A percentile compares a stretch with the other conserved stretches of the same genome.
Evolutionary conservation across 2,888 invertebrate genomes (phyloP).

Genomic region (Noctua fimbriata): DNA sequence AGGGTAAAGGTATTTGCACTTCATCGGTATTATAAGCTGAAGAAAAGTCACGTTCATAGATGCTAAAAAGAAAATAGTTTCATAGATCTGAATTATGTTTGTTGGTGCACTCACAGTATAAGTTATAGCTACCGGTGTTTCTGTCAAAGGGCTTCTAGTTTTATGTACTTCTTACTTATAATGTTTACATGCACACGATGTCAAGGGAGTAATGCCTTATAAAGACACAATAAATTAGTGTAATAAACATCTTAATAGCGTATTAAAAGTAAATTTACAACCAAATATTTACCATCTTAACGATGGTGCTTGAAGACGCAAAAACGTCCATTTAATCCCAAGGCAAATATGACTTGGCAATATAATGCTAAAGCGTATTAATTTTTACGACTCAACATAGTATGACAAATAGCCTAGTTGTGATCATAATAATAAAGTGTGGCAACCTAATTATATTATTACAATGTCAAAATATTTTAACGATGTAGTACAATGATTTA

Average conservation of each 20-base stretch:
- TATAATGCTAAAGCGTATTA: constrained; percentile 35
- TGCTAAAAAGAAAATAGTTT: background rate
- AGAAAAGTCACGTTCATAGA: background rate
- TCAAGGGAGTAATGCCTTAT: background rate
- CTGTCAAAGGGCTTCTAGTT: background rate
- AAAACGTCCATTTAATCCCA: constrained; percentile 49
- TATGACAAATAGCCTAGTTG: constrained; percentile 48
- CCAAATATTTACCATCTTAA: constrained; percentile 47
- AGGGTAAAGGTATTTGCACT: background rate
- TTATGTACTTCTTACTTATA: background rate
- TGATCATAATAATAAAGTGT: constrained; percentile 50
- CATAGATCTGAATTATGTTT: background rate
- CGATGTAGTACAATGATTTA: constrained; percentile 38
- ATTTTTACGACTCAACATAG: constrained; percentile 54
- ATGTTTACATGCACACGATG: background rate
- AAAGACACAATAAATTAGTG: constrained; percentile 28
- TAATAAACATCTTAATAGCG: constrained; percentile 34
- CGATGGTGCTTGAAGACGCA: constrained; percentile 29
- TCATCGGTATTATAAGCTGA: too few species aligned
- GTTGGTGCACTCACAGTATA: background rate
- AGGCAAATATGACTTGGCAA: constrained; percentile 50
- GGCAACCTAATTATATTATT: constrained; percentile 47
- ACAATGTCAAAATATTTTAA: constrained; percentile 61
- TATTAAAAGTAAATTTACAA: constrained; percentile 28
- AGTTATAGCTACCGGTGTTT: background rate